Base-by-base conservation (phyloP, 2,888 invertebrate species). In the Drosophila macrothrix region DNA sequence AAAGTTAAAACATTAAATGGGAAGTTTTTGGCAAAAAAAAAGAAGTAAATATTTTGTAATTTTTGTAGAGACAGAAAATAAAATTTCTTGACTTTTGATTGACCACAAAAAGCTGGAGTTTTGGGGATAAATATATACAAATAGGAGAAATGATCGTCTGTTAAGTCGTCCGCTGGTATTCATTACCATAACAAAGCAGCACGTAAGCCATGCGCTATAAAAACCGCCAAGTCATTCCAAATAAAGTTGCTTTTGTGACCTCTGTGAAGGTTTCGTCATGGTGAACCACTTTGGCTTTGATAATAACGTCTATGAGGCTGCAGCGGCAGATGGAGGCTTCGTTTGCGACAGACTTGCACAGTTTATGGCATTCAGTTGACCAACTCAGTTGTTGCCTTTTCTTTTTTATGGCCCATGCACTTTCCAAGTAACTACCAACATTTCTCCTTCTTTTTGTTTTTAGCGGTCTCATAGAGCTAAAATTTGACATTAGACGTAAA, bases 211-310 rank as follows among this genome's bases (percentile, higher is more conserved):
- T 52, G 62, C 62, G 67, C 49, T 59, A 72, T 64, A 63, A 81
- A 89, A 87, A 61, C 29, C 52, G 82, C 46, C 67, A 59, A 84
- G 88, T 79, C 88, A 89, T 73, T 73, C 46, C 33, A 43, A 50
- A 54, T 60, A 31, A 74, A 77, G 65, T 69, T 49, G 73, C 68
- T 79, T 56, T 56, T 60, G 58, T 86, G 89, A 84, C 89, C 89
- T 73, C 74, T 41, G 31, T 71, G 87, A 84, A 82, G 84, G 84
- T 86, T 73, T 88, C 62, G 39, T 70, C 84, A 69, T 56, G 85
- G 77, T 67, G 52, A 83, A 72, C 84, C 55, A 61, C 69, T 73
- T 86, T 83, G 35, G 41, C 31, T 65, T 29, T 41, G 29, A 29
- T 41, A 1, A 14, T 65, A 41, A 43, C 31, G 29, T 58, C 33